These are phyloP conservation scores for Spatulosminthurus flaviceps DNA, from an alignment of 2,888 invertebrate species.

Conservation along the genomic window DNA sequence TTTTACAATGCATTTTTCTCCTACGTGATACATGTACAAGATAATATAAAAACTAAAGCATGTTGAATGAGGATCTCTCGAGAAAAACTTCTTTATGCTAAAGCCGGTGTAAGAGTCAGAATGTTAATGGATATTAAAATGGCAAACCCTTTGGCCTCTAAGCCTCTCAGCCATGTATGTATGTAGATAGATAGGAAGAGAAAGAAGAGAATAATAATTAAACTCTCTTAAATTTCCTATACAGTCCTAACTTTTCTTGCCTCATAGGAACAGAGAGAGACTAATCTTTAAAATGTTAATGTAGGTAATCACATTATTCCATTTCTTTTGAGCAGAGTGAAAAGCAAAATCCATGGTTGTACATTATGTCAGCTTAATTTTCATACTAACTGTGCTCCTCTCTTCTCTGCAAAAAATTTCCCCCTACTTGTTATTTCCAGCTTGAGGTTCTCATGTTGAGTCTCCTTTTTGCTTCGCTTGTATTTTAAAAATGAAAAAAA, in stretches of 20 bases:
- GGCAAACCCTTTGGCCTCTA: not conserved
- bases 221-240: not conserved
- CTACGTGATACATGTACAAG: too few relatives aligned
- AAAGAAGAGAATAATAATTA: not conserved
- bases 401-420: too few relatives aligned
- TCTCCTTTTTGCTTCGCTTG: not conserved
- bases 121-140: conserved; percentile 1
- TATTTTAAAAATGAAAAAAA: too few relatives aligned
- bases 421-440: not conserved
- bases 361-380: conserved; percentile 18
- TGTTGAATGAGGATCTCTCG: not conserved
- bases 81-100: not conserved
- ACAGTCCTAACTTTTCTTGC: not conserved
- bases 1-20: not conserved
- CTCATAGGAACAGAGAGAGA: too few relatives aligned
- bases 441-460: not conserved
- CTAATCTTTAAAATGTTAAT: not conserved
- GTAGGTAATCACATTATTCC: conserved; percentile 2
- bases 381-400: not conserved
- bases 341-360: not conserved
- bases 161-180: too few relatives aligned
- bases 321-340: too few relatives aligned
- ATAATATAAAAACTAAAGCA: not conserved
- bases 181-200: too few relatives aligned
- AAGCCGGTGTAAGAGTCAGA: not conserved